Base-by-base conservation (phyloP, 2,113 vertebrate species). In the Noturus placidus region DNA sequence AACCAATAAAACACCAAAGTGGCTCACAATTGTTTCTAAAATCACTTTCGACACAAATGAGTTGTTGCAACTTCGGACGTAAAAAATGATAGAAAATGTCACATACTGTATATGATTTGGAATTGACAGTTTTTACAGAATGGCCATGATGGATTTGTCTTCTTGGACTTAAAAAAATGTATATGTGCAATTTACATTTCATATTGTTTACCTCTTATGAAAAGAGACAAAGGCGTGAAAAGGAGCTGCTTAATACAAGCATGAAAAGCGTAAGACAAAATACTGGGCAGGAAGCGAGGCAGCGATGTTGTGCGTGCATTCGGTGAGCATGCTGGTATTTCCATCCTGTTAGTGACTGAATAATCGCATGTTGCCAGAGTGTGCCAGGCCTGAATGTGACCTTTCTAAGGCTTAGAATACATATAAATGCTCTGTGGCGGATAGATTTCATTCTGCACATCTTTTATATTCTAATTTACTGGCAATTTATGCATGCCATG, bases 391-490 rank as follows among this genome's bases (percentile, higher is more conserved):
- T 92, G 90, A 92, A 92, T 91, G 89, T 92, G 92, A 92, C 92
- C 92, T 93, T 92, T 92, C 82, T 77, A n/a, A 87, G 83, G 88
- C 89, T 89, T 86, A 88, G 86, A 85, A 90, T 93, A 92, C 90
- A 88, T 90, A 84, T 87, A 89, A 86, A 89, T 88, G 90, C 80
- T 52, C 88, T 69, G 77, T 86, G 80, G 86, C 87, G 83, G 87
- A 90, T 90, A 91, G 89, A 90, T 92, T 89, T 92, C 88, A 92
- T 90, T 92, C 86, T 85, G 82, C 70, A 46, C 70, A 76, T 91
- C 87, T 91, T 91, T 91, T 90, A 90, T 90, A 89, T 91, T 92
- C 89, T 88, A 89, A 92, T 92, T 91, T 92, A 88, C 77, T 86
- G 88, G 76, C 86, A 89, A 91, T 92, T 90, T 92, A 90, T 92